Evolutionary conservation across 2,113 vertebrate genomes (phyloP), one percentile per base, ranked within the genome.

Genomic region (Colossoma macropomum): DNA sequence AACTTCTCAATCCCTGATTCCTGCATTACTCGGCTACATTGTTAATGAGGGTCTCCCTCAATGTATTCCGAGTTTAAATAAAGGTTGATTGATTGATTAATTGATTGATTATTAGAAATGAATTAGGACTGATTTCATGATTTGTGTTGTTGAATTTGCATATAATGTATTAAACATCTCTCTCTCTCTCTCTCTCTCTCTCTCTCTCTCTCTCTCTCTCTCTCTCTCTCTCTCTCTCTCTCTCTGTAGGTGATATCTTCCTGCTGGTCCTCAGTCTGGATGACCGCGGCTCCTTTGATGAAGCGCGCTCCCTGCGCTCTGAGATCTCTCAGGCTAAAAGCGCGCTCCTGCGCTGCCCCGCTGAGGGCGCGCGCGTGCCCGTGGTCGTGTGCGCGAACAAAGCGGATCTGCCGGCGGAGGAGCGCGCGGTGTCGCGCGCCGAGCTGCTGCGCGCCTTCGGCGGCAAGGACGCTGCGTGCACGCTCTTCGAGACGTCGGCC

Each of bases 251-350:
- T 17, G 94, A 95, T 41, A 88, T 95, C 19, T 95, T 95, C 34
- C 91, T 95, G 41, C 90, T 95, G 0, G 91, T 95, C 0, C 94
- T 94, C 89, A 94, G 94, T 66, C 59, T 95, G 4, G 91, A 95
- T 56, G 93, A 94, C 79, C 88, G 90, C 10, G 81, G 90, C 78
- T 95, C 94, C 0, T 94, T 94, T 13, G 90, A 93, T 5, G 94
- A 94, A 79, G 92, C 94, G 56, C 89, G 93, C 79, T 68, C 87
- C 32, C 90, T 95, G 73, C 88, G 89, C 34, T 41, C 81, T 0
- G 93, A 95, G 87, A 95, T 95, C 17, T 38, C 92, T 9, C 83
- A 89, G 10, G 94, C 94, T 32, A 95, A 95, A 80, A 88, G 89
- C 28, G 94, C 94, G 19, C 86, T 94, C 12, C 72, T 66, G n/a